Percentiles rank a stretch among this genome's conserved stretches.
Conservation (phyloP, 2,113 vertebrate species). For the Podiceps cristatus region DNA sequence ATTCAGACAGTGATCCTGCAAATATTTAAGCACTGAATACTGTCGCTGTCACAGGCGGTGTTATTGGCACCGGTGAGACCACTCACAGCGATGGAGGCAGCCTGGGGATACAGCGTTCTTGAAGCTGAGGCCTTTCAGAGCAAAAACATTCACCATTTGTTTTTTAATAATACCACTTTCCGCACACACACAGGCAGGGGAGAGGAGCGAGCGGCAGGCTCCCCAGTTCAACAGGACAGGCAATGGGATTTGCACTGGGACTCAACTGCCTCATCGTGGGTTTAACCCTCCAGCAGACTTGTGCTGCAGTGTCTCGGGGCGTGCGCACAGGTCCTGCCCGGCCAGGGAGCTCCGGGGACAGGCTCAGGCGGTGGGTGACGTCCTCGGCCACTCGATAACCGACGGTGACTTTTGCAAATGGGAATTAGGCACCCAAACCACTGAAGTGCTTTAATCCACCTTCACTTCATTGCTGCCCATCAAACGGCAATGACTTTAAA, state of each 20-base stretch:
- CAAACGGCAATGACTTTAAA: neutral
- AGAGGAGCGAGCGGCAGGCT: neutral
- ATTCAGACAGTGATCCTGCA: neutral
- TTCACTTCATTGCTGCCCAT: neutral
- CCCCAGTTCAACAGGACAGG: neutral
- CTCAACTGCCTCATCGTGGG: neutral
- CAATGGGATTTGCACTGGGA: neutral
- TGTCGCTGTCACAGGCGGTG: neutral
- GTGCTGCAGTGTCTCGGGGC: neutral
- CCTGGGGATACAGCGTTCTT: neutral
- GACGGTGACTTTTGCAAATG: neutral
- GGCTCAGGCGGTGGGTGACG: neutral
- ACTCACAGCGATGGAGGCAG: neutral
- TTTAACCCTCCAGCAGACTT: neutral
- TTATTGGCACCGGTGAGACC: neutral
- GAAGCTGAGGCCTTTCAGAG: neutral
- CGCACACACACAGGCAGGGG: neutral
- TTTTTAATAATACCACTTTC: neutral
- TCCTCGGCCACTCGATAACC: neutral
- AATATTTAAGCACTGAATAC: neutral
- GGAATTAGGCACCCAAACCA: neutral
- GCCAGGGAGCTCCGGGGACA: neutral
- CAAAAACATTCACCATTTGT: neutral
- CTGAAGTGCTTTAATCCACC: neutral
- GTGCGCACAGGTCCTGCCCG: rapidly evolving